Conservation (phyloP, 2,113 vertebrate species). For the Geococcyx californianus region DNA sequence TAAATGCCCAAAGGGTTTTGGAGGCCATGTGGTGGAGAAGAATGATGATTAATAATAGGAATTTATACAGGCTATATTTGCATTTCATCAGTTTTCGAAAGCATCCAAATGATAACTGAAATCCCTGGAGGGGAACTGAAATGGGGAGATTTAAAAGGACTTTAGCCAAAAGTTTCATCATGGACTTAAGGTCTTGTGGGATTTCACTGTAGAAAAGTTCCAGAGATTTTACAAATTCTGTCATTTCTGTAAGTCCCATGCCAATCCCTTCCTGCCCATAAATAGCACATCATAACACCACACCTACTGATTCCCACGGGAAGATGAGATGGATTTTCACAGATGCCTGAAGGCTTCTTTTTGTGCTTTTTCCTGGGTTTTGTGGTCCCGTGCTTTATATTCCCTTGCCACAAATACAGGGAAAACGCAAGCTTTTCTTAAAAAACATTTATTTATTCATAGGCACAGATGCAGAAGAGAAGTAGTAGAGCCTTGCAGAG, state of each 20-base stretch:
- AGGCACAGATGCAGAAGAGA: rapidly evolving
- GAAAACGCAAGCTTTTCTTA: background rate
- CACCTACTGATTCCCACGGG: background rate
- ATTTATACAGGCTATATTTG: background rate
- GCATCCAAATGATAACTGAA: background rate
- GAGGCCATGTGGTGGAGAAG: background rate
- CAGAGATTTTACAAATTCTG: background rate
- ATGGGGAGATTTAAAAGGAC: background rate
- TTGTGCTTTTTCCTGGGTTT: background rate
- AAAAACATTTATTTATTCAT: background rate
- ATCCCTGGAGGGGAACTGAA: background rate
- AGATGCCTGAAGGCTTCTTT: background rate
- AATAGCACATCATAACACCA: background rate
- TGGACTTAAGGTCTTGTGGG: background rate
- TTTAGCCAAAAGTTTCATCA: background rate
- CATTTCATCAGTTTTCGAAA: background rate
- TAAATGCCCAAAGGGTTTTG: background rate
- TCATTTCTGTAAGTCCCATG: background rate
- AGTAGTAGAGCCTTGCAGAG: too few relatives aligned
- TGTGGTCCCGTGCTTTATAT: background rate
- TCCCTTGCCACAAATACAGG: background rate
- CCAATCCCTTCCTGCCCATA: background rate
- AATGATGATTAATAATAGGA: background rate
- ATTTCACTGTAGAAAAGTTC: background rate
- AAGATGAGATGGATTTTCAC: background rate